These are phyloP conservation scores for Gobiocypris rarus DNA, from an alignment of 2,113 vertebrate species.

Conservation along the genomic window DNA sequence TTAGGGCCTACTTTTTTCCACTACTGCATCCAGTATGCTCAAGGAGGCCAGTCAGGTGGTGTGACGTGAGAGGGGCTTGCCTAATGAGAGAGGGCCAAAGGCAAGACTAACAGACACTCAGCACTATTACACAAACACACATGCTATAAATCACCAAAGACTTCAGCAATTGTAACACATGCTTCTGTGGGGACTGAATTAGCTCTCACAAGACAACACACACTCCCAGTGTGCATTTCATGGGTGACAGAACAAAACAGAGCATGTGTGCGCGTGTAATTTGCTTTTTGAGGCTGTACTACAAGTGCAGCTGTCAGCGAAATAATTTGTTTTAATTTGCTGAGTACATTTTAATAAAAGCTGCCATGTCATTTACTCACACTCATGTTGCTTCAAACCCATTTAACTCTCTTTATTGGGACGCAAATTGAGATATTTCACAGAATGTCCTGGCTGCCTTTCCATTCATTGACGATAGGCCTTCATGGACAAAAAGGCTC, in stretches of 20 bases:
- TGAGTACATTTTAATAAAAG: background rate
- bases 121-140: slow-evolving; percentile 24
- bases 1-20: slow-evolving; percentile 56
- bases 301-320: background rate
- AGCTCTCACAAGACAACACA: slow-evolving; percentile 16
- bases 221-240: background rate
- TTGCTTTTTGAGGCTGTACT: background rate
- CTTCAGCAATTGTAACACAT: slow-evolving; percentile 21
- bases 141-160: slow-evolving; percentile 15
- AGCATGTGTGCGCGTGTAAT: background rate
- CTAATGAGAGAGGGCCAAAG: slow-evolving; percentile 35
- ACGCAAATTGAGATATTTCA: background rate
- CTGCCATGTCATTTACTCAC: background rate
- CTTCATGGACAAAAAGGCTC: background rate
- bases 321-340: background rate
- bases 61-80: slow-evolving; percentile 19
- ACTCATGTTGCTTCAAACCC: background rate
- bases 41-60: slow-evolving; percentile 21
- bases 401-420: background rate
- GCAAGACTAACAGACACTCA: background rate
- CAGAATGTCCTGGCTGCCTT: background rate
- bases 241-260: background rate
- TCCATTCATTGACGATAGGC: background rate
- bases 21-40: slow-evolving; percentile 48
- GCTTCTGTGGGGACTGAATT: background rate